These are phyloP conservation scores for Centropus bengalensis DNA, from an alignment of 2,113 vertebrate genomes.

Conservation along the genomic window DNA sequence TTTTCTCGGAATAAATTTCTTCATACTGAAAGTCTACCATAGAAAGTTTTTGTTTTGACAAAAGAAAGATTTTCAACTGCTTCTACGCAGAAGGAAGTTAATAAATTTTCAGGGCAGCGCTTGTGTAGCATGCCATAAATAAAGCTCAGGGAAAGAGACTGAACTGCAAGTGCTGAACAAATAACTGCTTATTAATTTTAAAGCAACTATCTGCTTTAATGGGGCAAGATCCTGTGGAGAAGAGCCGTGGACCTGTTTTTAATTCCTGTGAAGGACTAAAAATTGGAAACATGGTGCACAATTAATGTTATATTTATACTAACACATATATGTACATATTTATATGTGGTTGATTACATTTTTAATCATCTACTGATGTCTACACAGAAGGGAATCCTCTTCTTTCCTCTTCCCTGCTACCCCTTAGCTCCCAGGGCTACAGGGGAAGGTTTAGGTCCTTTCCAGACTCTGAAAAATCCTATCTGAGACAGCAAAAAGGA, in stretches of 20 bases:
- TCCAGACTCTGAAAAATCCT: neutral
- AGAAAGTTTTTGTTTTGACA: neutral
- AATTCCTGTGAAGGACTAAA: neutral
- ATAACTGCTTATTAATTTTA: slow-evolving; percentile 24
- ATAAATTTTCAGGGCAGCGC: neutral
- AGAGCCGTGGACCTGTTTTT: neutral
- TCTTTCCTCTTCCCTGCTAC: neutral
- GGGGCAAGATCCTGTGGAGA: neutral
- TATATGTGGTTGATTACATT: neutral
- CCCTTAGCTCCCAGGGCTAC: neutral
- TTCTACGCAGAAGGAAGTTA: neutral
- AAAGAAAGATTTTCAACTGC: neutral
- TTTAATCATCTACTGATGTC: neutral
- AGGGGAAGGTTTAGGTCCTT: neutral
- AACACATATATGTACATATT: neutral
- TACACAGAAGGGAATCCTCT: neutral
- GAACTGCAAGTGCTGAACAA: slow-evolving; percentile 22
- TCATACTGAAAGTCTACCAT: neutral
- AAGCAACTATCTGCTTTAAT: neutral
- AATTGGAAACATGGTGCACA: neutral
- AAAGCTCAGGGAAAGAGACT: slow-evolving; percentile 2
- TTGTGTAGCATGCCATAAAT: slow-evolving; percentile 24
- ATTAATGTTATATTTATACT: neutral
- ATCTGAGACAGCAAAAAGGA: neutral
- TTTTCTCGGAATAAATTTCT: neutral